Evolutionary conservation across 2,113 vertebrate genomes (phyloP).

Genomic region (Mormoops blainvillei): DNA sequence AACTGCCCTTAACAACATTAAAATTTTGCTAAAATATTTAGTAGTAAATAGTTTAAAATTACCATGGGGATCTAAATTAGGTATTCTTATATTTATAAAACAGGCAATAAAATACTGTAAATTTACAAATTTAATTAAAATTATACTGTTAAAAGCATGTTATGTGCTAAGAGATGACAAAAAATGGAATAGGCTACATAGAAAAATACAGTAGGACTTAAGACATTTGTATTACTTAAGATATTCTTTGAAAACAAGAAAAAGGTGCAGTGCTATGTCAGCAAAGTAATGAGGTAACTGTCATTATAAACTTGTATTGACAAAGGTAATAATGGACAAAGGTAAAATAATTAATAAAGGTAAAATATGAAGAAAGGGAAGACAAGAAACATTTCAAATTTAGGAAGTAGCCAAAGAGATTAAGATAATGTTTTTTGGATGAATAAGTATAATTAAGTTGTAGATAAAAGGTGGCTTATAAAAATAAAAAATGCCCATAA

Average conservation of each 20-base stretch:
- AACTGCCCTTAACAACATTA: neutral
- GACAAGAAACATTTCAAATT: neutral
- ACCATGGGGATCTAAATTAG: neutral
- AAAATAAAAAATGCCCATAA: neutral
- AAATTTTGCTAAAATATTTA: conserved; percentile 7
- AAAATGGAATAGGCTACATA: neutral
- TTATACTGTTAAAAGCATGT: neutral
- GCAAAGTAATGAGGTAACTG: neutral
- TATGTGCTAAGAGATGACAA: neutral
- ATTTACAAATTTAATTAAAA: neutral
- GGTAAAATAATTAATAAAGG: neutral
- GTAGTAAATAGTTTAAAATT: neutral
- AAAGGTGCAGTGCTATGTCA: neutral
- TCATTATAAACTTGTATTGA: neutral
- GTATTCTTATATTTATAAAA: neutral
- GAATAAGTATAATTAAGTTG: conserved; percentile 11
- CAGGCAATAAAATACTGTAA: neutral
- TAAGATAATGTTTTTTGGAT: conserved; percentile 1
- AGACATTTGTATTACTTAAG: neutral
- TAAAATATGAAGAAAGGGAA: neutral
- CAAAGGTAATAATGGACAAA: neutral
- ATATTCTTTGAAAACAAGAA: neutral
- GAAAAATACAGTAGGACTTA: neutral
- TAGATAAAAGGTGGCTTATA: neutral
- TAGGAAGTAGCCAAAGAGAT: neutral